phyloP scores from a whole-genome alignment of 2,113 vertebrate species.

The Trichechus manatus region DNA sequence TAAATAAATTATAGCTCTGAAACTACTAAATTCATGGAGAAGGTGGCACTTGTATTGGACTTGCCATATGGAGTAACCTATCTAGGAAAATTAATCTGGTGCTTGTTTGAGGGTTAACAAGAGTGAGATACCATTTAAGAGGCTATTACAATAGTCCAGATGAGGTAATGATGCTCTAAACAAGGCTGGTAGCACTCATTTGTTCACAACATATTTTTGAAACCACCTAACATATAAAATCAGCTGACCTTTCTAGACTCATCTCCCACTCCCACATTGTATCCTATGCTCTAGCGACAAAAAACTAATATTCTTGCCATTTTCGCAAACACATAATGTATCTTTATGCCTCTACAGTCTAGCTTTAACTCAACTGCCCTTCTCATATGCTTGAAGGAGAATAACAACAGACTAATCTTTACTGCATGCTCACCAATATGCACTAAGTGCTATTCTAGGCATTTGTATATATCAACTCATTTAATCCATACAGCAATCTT shows the following conservation, averaged over 20 bases:
- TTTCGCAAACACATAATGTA: neutral
- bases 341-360: neutral
- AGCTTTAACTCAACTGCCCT: neutral
- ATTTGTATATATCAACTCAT: constrained; percentile 9
- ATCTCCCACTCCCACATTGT: neutral
- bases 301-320: neutral
- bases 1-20: neutral
- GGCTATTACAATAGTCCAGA: neutral
- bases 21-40: constrained; percentile 1
- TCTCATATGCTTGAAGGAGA: neutral
- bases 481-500: neutral
- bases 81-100: neutral
- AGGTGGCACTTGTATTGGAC: constrained; percentile 14
- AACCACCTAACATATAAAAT: constrained; percentile 34
- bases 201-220: constrained; percentile 53
- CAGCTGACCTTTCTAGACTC: neutral
- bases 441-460: neutral
- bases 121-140: neutral
- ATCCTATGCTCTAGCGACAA: neutral
- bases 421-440: neutral
- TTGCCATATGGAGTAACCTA: neutral
- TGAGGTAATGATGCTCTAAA: neutral
- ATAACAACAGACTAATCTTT: neutral
- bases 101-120: neutral
- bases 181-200: neutral